Conservation (phyloP, 2,113 vertebrate species). For the Cromileptes altivelis region DNA sequence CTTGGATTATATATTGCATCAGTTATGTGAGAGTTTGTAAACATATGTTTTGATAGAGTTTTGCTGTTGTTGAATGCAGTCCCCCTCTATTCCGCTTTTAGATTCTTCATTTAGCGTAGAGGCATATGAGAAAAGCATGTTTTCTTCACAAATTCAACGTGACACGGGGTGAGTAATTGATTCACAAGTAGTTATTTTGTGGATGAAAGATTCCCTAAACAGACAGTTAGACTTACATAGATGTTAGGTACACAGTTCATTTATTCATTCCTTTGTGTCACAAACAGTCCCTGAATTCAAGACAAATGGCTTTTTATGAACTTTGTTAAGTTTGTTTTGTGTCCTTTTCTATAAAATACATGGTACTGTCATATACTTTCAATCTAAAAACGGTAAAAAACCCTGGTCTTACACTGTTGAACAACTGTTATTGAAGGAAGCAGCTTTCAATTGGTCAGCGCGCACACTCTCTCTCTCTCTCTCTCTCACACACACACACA, state of each 20-base stretch:
- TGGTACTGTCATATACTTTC: slow-evolving; percentile 62
- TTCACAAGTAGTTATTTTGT: too few species aligned
- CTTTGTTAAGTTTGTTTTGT: slow-evolving; percentile 61
- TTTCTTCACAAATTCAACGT: too few species aligned
- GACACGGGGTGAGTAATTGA: too few species aligned
- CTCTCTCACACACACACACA: background rate
- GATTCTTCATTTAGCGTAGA: too few species aligned
- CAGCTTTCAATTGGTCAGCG: slow-evolving; percentile 17
- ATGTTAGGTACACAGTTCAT: slow-evolving; percentile 58
- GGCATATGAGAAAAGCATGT: too few species aligned
- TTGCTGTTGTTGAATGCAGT: too few species aligned
- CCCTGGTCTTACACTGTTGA: slow-evolving; percentile 53
- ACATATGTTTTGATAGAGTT: too few species aligned
- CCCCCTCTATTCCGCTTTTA: too few species aligned
- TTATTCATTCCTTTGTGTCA: slow-evolving; percentile 83
- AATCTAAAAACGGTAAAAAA: slow-evolving; percentile 82
- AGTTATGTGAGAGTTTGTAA: too few species aligned
- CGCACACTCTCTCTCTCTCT: background rate
- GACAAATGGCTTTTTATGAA: slow-evolving; percentile 79
- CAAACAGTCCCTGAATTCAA: slow-evolving; percentile 83
- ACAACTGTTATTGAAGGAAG: slow-evolving; percentile 62
- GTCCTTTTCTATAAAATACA: slow-evolving; percentile 79
- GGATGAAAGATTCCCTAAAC: background rate
- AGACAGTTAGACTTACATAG: background rate
- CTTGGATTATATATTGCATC: too few species aligned